Conservation (phyloP, 2,113 vertebrate species). For the Panurus biarmicus region DNA sequence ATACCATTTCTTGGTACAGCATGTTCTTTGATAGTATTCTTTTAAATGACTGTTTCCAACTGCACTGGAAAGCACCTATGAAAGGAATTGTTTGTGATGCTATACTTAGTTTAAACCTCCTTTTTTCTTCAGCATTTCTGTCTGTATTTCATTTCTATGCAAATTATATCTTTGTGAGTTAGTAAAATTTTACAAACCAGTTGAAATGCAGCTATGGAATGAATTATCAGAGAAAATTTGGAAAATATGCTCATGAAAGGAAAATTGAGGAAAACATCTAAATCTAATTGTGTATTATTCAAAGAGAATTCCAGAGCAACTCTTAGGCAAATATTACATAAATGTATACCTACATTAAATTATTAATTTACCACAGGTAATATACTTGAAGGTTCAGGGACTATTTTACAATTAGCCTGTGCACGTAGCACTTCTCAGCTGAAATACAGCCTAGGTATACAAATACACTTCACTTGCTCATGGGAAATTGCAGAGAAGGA, state of each 20-base stretch:
- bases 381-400: slow-evolving; percentile 21
- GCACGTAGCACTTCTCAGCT: neutral
- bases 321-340: slow-evolving; percentile 32
- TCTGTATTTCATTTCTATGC: slow-evolving; percentile 58
- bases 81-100: slow-evolving; percentile 52
- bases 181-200: slow-evolving; percentile 52
- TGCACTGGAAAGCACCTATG: slow-evolving; percentile 57
- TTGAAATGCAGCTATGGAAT: slow-evolving; percentile 44
- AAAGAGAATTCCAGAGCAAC: slow-evolving; percentile 36
- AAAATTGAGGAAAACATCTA: slow-evolving; percentile 51
- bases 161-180: slow-evolving; percentile 55
- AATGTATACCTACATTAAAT: slow-evolving; percentile 55
- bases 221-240: slow-evolving; percentile 43
- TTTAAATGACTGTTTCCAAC: slow-evolving; percentile 59
- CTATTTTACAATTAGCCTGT: slow-evolving; percentile 43
- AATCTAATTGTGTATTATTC: slow-evolving; percentile 52
- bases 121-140: slow-evolving; percentile 38
- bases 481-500: neutral
- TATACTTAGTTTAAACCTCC: slow-evolving; percentile 45
- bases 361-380: slow-evolving; percentile 56
- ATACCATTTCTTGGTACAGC: slow-evolving; percentile 45
- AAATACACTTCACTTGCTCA: neutral
- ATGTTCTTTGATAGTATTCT: slow-evolving; percentile 48
- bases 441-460: slow-evolving; percentile 12
- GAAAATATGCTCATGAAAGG: slow-evolving; percentile 37